Base-by-base conservation (phyloP, 23 tunicate genomes). In the Clavelina lepadiformis region DNA sequence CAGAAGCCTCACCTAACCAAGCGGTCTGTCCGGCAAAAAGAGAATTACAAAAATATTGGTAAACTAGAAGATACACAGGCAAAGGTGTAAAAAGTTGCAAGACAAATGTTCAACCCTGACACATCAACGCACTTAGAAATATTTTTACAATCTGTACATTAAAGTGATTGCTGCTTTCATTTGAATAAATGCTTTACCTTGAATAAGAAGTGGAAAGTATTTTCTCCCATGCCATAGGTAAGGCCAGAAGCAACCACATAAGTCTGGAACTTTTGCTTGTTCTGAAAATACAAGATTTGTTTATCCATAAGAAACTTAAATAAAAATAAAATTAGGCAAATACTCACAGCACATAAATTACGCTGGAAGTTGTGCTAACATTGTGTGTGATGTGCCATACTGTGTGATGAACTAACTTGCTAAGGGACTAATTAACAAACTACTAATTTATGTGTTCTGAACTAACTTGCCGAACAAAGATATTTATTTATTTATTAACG, bases 171-270 rank as follows among this genome's bases (percentile, higher is more conserved):
- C 13, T 44, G 15, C 50, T 11, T 44, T 13, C 18, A 44, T 11
- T 11, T 18, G 18, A 44, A 8, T 55, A 22, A 19, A 13, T 55
- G 61, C n/a, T 20, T 74, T 57, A 89, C 93, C 74, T 93, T 93
- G 71, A 85, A 93, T 11, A 93, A 74, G 41, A 78, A 93, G 47
- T 93, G 98, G 56, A 93, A 93, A 54, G 74, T 73, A 28, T 78
- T 67, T 69, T 93, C 98, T 55, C 98, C 98, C 80, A 83, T 68
- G 33, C 98, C 98, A 51, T 93, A 93, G 5, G 81, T 72, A 21
- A 93, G 60, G 1, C 98, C 98, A 7, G 94, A 65, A 27, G 87
- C 86, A 32, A 93, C 67, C 2, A 93, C 98, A 59, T 84, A 93
- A 0, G 97, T 89, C 28, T 86, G 71, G 56, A 89, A 81, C 69